Evolutionary conservation across 2,888 invertebrate genomes (phyloP).

Genomic region (Campopleginae sp.): DNA sequence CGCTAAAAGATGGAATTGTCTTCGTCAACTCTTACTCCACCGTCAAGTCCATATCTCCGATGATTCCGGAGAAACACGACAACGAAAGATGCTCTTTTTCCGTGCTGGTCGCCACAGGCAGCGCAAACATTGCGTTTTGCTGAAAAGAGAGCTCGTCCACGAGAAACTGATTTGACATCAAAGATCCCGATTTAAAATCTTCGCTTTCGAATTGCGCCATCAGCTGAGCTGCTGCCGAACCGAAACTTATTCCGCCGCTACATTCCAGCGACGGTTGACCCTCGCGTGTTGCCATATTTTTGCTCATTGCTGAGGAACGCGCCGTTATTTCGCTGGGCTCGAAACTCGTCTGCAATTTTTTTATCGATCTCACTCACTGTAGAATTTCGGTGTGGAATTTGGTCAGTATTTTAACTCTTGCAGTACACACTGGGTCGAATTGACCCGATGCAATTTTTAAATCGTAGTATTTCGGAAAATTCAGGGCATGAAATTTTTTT

Average conservation of each 20-base stretch:
- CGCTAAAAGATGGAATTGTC: neutral
- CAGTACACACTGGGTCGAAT: too few relatives aligned
- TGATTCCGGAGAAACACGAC: constrained; percentile 81
- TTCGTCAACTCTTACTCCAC: constrained; percentile 72
- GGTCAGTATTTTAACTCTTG: neutral
- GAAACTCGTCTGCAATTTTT: constrained; percentile 75
- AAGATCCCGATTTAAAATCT: constrained; percentile 81
- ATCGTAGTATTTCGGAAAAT: too few relatives aligned
- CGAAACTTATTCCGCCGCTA: constrained; percentile 75
- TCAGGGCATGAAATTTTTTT: too few relatives aligned
- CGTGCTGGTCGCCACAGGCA: constrained; percentile 68
- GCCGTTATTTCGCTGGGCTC: constrained; percentile 81
- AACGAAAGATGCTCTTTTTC: constrained; percentile 78
- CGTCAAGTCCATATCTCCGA: constrained; percentile 79
- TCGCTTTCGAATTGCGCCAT: constrained; percentile 79
- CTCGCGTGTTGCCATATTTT: constrained; percentile 67
- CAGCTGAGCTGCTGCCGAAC: constrained; percentile 76
- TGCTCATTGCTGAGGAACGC: constrained; percentile 78
- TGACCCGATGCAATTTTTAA: too few relatives aligned
- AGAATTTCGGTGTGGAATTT: neutral
- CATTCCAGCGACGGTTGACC: constrained; percentile 66
- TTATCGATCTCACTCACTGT: neutral
- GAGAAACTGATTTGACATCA: constrained; percentile 81
- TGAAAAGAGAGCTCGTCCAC: constrained; percentile 84
- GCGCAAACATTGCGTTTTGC: constrained; percentile 74